Base-by-base conservation (phyloP, 2,888 invertebrate species). In the Trachelus iudaicus region DNA sequence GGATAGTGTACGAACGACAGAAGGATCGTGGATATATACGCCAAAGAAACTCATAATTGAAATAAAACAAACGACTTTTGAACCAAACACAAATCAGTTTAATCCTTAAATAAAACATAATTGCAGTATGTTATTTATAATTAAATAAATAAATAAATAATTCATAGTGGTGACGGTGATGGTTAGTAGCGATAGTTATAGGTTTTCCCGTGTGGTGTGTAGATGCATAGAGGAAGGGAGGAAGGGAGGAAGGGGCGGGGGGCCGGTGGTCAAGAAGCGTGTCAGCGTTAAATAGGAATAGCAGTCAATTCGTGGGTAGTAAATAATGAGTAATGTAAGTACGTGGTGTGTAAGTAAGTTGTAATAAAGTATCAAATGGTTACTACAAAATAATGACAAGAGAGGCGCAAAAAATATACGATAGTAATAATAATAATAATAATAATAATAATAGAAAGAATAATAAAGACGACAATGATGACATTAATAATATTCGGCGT, bases 81-180 rank as follows among this genome's bases (percentile, higher is more conserved):
- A 91, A 91, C 90, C 89, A 91, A 91, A 91, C 90, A 90, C 91
- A 91, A 91, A 91, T 90, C 90, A 91, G 91, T 91, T 91, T 91
- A 91, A 91, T 91, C 87, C 89, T 89, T 90, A 90, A 90, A 91
- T 90, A 91, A 91, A 91, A 91, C 90, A 91, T 91, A 91, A 91
- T 90, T 89, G 85, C 86, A 86, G 88, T 90, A 89, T 88, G 88
- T 89, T 89, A 89, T 56, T 56, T 84, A 87, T 89, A 88, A 90
- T 87, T 88, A 89, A 91, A 90, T 91, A 90, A 91, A 90, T 91
- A 91, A 91, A 90, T 91, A 90, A 90, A 89, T 88, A 87, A 87
- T 90, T 88, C 87, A 85, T 87, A 86, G 84, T 85, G 85, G 83
- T 85, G 84, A 85, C 86, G 84, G 71, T 77, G 56, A 73, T 77